These are phyloP conservation scores for Tinamus guttatus DNA, from an alignment of 2,113 vertebrate species.

Conservation along the genomic window DNA sequence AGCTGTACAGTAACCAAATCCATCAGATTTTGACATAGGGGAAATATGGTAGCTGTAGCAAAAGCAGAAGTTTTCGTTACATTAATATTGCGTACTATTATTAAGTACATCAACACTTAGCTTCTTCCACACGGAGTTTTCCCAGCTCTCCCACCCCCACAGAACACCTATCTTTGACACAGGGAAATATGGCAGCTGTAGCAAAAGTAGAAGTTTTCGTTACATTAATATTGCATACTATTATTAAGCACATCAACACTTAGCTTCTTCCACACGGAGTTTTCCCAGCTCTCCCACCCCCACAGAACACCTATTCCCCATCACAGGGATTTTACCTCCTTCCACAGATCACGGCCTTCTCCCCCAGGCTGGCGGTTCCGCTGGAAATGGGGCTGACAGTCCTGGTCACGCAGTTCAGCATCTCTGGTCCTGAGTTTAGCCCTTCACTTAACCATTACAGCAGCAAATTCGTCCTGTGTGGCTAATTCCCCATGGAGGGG, in stretches of 20 bases:
- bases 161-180: background rate
- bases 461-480: background rate
- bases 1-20: slow-evolving; percentile 13
- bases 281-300: slow-evolving; percentile 63
- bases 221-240: slow-evolving; percentile 35
- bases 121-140: slow-evolving; percentile 25
- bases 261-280: slow-evolving; percentile 22
- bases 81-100: slow-evolving; percentile 52
- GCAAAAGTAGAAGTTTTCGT: slow-evolving; percentile 42
- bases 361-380: background rate
- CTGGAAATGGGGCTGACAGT: background rate
- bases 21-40: slow-evolving; percentile 12
- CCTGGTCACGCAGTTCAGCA: background rate
- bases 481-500: background rate
- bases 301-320: slow-evolving; percentile 11
- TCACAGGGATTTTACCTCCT: background rate
- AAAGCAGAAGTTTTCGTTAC: slow-evolving; percentile 34
- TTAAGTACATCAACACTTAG: slow-evolving; percentile 27
- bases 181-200: slow-evolving; percentile 56
- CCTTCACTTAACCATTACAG: background rate
- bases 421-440: background rate
- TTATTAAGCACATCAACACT: slow-evolving; percentile 44
- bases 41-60: slow-evolving; percentile 55
- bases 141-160: slow-evolving; percentile 61
- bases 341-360: background rate